Base-by-base conservation (phyloP, 2,888 invertebrate species). In the Argyra leucocephala region DNA sequence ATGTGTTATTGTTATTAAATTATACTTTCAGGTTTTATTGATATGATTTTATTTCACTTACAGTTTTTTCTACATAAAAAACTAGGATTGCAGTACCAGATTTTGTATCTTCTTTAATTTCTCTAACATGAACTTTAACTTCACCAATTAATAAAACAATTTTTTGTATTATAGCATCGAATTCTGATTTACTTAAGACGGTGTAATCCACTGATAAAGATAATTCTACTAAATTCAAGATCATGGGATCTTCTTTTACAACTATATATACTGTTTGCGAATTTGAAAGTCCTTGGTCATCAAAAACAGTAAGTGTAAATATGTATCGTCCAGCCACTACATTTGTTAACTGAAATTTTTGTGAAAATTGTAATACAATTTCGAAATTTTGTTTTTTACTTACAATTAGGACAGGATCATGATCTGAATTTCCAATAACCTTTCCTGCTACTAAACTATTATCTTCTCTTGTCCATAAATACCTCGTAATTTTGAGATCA, bases 241-340 rank as follows among this genome's bases (percentile, higher is more conserved):
- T 80, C 71, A 88, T 82, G 0, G 88, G 88, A 81, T 93, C 91
- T 70, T 84, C 79, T 75, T 91, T 91, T 0, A 96, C 90, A 72
- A 89, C 85, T 71, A 96, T 84, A 65, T 90, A 90, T 23, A 92
- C 92, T 0, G 89, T 88, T 76, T 96, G 94, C 21, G 88, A 86
- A 70, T 86, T 87, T 1, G 87, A 87, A 65, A 91, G 82, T 0
- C 96, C 96, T 76, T 96, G 94, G 70, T 91, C 91, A 77, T 96
- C 96, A 58, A 84, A 88, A 1, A 96, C 95, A n/a, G 89, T 90
- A 66, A 96, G 81, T 73, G 88, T 89, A 75, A 95, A 96, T 2
- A 93, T 86, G 76, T 96, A 96, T 69, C 89, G 85, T 0, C 96
- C 96, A 3, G 90, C 86, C 62, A 92, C 89, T 64, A 95, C 83